phyloP scores from a whole-genome alignment of 2,888 invertebrate species.

The Harpalus rubripes region DNA sequence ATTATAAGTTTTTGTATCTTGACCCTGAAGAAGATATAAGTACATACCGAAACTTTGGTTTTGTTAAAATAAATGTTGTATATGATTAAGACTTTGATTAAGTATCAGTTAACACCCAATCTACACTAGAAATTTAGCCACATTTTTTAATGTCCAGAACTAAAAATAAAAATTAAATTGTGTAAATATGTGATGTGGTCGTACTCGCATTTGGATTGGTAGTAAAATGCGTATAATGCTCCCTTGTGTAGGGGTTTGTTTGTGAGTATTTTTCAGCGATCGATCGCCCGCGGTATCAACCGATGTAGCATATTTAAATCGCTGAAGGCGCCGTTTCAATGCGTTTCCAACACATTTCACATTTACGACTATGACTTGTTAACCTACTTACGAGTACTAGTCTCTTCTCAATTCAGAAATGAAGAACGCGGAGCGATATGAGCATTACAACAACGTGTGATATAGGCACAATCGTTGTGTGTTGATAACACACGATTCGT shows the following conservation, averaged over 20 bases:
- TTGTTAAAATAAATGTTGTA: no score
- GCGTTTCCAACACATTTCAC: slow-evolving; percentile 46
- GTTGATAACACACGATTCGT: neutral
- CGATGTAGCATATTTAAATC: slow-evolving; percentile 6
- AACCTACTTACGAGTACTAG: neutral
- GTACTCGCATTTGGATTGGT: neutral
- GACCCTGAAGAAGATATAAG: no score
- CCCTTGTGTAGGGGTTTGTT: neutral
- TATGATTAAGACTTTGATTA: no score
- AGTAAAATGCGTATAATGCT: neutral
- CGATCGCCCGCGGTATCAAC: neutral
- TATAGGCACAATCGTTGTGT: neutral
- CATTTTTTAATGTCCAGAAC: no score
- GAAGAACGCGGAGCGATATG: neutral
- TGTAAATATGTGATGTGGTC: neutral
- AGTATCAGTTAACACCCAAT: no score
- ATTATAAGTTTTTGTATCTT: no score
- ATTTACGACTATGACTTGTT: slow-evolving; percentile 54
- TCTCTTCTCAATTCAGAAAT: neutral
- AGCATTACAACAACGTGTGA: no score
- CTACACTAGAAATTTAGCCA: no score
- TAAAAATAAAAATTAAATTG: no score
- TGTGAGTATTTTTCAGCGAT: neutral
- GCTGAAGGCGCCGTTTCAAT: neutral
- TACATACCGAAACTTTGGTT: no score